Conservation (phyloP, 2,113 vertebrate species). For the Rousettus leschenaultii region DNA sequence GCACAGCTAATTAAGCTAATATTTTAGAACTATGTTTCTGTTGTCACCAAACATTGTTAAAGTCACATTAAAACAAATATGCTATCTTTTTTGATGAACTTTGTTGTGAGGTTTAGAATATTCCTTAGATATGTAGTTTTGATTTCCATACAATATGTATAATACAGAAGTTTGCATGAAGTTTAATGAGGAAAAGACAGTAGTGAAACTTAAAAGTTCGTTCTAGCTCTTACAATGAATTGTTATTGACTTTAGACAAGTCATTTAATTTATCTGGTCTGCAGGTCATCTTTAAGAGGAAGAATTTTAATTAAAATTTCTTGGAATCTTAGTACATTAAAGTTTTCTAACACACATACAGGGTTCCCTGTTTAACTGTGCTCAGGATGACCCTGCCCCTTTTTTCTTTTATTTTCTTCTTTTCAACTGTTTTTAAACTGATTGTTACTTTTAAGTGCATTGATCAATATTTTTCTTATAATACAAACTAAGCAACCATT, state of each 20-base stretch:
- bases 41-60: slow-evolving; percentile 26
- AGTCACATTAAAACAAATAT: not conserved
- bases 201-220: not conserved
- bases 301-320: not conserved
- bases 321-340: not conserved
- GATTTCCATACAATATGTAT: not conserved
- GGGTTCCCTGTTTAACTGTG: not conserved
- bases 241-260: not conserved
- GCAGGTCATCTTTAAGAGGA: not conserved
- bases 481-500: not conserved
- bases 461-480: not conserved
- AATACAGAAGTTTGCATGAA: not conserved
- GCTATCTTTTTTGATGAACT: not conserved
- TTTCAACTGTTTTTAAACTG: not conserved
- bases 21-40: not conserved
- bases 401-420: not conserved
- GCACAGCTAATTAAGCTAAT: slow-evolving; percentile 6
- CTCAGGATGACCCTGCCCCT: not conserved
- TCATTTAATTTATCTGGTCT: not conserved
- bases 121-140: not conserved
- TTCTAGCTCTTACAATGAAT: not conserved
- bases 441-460: not conserved
- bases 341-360: not conserved
- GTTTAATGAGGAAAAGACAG: not conserved
- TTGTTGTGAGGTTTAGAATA: not conserved